Conservation (phyloP, 2,113 vertebrate genomes). For the Oenanthe oenanthe region DNA sequence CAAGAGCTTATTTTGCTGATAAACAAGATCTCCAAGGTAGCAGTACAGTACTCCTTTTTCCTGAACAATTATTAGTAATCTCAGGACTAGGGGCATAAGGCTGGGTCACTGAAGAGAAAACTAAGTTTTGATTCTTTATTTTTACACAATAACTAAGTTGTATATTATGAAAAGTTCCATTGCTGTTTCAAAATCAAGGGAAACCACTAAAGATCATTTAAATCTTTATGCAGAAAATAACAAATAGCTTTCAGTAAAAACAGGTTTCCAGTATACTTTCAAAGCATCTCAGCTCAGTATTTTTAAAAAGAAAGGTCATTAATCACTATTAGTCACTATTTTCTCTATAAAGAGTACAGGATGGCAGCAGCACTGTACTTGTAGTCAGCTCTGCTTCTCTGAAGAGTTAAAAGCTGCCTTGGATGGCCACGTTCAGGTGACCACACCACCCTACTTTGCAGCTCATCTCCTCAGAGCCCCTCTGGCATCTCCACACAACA, state of each 20-base stretch:
- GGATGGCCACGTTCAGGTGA: rapidly evolving
- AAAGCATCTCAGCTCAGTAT: not conserved
- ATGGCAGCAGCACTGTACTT: not conserved
- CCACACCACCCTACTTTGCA: not conserved
- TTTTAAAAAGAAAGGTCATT: not conserved
- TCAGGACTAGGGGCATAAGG: not conserved
- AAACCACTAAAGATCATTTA: not conserved
- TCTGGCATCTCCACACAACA: not conserved
- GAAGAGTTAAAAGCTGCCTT: not conserved
- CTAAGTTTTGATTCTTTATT: not conserved
- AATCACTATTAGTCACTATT: not conserved
- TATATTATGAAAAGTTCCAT: not conserved
- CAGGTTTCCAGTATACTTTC: not conserved
- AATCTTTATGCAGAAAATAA: not conserved
- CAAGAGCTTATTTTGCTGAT: not conserved
- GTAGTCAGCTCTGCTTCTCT: not conserved
- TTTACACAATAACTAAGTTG: not conserved
- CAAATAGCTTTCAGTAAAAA: not conserved
- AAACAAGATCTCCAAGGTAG: not conserved
- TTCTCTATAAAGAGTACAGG: not conserved
- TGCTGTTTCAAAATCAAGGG: not conserved
- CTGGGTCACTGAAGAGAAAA: not conserved
- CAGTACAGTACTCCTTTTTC: not conserved
- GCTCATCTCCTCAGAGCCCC: not conserved
- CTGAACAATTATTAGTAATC: not conserved